Evolutionary conservation across 2,113 vertebrate species (phyloP).

Genomic region (Callospermophilus lateralis): DNA sequence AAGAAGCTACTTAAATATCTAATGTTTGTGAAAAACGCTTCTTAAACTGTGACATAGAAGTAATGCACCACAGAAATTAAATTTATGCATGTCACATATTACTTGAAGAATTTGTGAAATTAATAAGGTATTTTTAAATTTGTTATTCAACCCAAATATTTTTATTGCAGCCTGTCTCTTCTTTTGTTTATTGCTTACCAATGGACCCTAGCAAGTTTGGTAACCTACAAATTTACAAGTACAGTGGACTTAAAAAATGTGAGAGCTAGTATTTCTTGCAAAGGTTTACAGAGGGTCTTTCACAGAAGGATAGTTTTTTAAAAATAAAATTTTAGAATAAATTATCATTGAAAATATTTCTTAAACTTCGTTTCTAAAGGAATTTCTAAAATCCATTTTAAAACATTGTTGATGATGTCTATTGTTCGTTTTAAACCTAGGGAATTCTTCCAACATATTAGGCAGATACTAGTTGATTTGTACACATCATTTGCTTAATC

Average conservation of each 20-base stretch:
- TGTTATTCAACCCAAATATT: background rate
- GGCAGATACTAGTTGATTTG: background rate
- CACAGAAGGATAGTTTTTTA: background rate
- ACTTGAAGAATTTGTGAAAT: background rate
- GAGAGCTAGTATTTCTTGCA: background rate
- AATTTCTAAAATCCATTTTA: background rate
- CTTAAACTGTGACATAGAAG: background rate
- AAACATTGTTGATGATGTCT: background rate
- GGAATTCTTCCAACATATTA: background rate
- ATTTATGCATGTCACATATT: background rate
- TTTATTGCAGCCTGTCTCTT: background rate
- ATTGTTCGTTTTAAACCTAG: background rate
- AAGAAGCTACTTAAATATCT: background rate
- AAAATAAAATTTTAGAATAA: background rate
- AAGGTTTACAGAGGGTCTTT: background rate
- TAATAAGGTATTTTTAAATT: background rate
- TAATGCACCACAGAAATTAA: background rate
- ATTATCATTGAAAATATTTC: background rate
- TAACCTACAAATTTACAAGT: background rate
- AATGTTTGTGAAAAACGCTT: background rate
- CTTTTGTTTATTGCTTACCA: conserved; percentile 1
- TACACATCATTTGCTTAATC: background rate
- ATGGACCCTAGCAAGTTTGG: background rate
- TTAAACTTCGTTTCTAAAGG: background rate
- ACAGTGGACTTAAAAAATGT: background rate